Base-by-base conservation (phyloP, 2,113 vertebrate genomes). In the Galemys pyrenaicus region DNA sequence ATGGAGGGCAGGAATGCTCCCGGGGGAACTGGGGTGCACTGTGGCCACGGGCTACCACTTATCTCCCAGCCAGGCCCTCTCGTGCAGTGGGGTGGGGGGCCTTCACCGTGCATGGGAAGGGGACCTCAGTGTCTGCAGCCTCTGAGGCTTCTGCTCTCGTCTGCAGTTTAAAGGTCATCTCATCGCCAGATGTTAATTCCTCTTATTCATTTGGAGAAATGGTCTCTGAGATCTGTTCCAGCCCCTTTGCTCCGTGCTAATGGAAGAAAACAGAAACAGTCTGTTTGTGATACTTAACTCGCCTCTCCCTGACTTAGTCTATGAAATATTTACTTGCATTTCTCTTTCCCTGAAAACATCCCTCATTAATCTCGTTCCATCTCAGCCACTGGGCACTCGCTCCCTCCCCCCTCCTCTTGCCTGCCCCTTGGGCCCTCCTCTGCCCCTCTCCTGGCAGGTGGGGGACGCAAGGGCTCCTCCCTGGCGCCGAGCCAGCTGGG, bases 221-320 rank as follows among this genome's bases (percentile, higher is more conserved):
- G 4, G 15, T 44, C 46, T 62, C 44, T 24, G 15, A 20, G 49
- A 1, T 51, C 91, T 65, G 62, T 70, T 64, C 32, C 60, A 20
- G 41, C 12, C 20, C 49, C 79, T 39, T 2, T 41, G 13, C 28
- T 62, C 11, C 6, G 0, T 2, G 65, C 49, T 80, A 9, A 26
- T 11, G 56, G 62, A n/a, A n/a, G 35, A n/a, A 74, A 80, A 19
- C 56, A 89, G 82, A 75, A 70, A 51, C 11, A 6, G 35, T 64
- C 75, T 58, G 39, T 77, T 78, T 22, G 75, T 13, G 16, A 26
- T 3, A 9, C 17, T 24, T 3, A 70, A 49, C 58, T 73, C 2
- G 41, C 73, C 49, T 91, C 79, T 75, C 84, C 41, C 39, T 73
- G 12, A 67, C 30, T 87, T 58, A 39, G 78, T 39, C 68, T 56